Percentiles rank a stretch among this genome's conserved stretches.
Conservation (phyloP, 2,113 vertebrate genomes). For the Syrmaticus mikado region DNA sequence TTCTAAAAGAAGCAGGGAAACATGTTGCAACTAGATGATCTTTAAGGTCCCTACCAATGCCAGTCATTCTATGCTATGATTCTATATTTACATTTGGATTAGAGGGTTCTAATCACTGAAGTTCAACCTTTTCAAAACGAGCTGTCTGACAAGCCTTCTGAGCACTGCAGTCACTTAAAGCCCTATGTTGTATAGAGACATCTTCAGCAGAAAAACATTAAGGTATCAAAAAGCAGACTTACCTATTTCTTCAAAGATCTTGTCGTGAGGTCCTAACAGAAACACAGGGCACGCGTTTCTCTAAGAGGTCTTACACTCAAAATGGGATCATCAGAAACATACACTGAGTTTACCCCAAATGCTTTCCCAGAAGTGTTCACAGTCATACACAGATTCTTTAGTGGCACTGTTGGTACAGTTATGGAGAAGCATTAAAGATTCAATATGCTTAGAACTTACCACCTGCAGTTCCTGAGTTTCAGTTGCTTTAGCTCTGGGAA, state of each 20-base stretch:
- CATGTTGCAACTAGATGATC: neutral
- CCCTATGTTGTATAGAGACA: neutral
- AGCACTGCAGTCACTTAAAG: slow-evolving; percentile 48
- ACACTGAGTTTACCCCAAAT: neutral
- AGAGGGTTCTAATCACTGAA: slow-evolving; percentile 47
- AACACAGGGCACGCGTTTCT: neutral
- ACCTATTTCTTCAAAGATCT: slow-evolving; percentile 65
- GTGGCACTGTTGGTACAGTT: neutral
- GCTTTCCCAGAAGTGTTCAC: neutral
- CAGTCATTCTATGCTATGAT: no score
- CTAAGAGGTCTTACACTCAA: neutral
- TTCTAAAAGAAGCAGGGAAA: slow-evolving; percentile 62
- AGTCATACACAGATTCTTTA: neutral
- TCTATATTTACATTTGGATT: slow-evolving; percentile 56
- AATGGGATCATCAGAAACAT: neutral
- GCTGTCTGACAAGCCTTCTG: slow-evolving; percentile 61
- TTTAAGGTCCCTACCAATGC: neutral
- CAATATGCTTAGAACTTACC: neutral
- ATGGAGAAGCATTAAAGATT: neutral
- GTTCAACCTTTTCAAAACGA: slow-evolving; percentile 55
- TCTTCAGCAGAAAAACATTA: slow-evolving; percentile 33
- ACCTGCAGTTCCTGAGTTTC: neutral
- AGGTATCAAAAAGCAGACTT: slow-evolving; percentile 32
- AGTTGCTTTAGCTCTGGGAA: neutral
- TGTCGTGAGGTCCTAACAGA: slow-evolving; percentile 11